Base-by-base conservation (phyloP, 2,888 invertebrate species). In the Sesia bembeciformis region DNA sequence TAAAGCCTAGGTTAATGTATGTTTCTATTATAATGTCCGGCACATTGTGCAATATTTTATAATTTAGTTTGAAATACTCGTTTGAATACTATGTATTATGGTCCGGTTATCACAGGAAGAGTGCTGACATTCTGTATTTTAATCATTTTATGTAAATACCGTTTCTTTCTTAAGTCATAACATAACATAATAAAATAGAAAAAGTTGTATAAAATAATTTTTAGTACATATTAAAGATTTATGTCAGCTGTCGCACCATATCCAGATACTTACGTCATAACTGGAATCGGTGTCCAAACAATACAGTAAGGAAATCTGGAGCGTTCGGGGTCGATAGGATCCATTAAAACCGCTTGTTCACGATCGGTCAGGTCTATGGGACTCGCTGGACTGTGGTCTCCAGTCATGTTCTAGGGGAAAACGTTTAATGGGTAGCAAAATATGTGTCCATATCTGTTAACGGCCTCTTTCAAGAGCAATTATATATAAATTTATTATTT, bases 231-330 rank as follows among this genome's bases (percentile, higher is more conserved):
- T 23, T 23, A 23, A 23, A 23, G 23, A 23, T 23, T 23, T 23
- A 23, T 23, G 23, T 23, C 2, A 23, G 23, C 23, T 23, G 23
- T 23, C 23, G 23, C 23, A 23, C 23, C 23, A 23, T 23, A 23
- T 1, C 23, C 2, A 23, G 23, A 23, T 23, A 85, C 92, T 90
- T 82, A 94, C 94, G 97, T 96, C 65, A 98, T 70, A 53, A 97
- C 84, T 3, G 98, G 98, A 66, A 98, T 96, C 0, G 98, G 98
- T 1, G 98, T 98, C 98, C 98, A 98, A 3, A 98, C 98, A 57
- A 98, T 95, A 70, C 97, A 97, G 76, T 92, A 96, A 0, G 98
- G 98, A 84, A 93, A 98, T 70, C 95, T 89, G 67, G 91, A 90
- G 49, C 90, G 83, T 40, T 87, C 81, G 60, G 81, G 89, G 70